Conservation (phyloP, 2,888 invertebrate species). For the Drosophila prolongata region DNA sequence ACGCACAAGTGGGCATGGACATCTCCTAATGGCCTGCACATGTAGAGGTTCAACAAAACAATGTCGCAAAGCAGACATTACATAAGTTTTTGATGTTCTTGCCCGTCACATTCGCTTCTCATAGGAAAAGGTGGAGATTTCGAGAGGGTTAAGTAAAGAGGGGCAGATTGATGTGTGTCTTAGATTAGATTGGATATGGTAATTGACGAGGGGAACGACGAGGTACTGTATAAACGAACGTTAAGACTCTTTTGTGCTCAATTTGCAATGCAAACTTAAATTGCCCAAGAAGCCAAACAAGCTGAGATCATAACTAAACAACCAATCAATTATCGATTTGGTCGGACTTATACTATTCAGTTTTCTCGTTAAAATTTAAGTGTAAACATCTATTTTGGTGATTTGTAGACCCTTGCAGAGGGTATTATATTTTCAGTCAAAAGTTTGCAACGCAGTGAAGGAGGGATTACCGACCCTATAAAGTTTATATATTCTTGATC, state of each 20-base stretch:
- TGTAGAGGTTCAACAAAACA: conserved; percentile 17
- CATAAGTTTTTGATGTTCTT: conserved; percentile 33
- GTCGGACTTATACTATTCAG: conserved; percentile 4
- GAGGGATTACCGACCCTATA: too few species aligned
- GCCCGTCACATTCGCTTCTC: not conserved
- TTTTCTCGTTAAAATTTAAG: not conserved
- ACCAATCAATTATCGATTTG: conserved; percentile 24
- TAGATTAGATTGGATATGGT: conserved; percentile 43
- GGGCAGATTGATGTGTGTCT: conserved; percentile 35
- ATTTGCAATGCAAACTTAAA: conserved; percentile 28
- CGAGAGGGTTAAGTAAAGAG: conserved; percentile 6
- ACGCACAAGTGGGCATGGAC: conserved; percentile 33
- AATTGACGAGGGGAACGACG: conserved; percentile 17
- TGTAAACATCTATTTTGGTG: not conserved
- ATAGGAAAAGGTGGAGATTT: conserved; percentile 18
- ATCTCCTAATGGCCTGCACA: conserved; percentile 10
- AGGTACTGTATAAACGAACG: conserved; percentile 7
- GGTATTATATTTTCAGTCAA: too few species aligned
- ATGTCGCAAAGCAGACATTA: conserved; percentile 20
- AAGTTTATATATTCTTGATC: too few species aligned
- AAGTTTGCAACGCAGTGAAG: too few species aligned
- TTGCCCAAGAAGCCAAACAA: conserved; percentile 26
- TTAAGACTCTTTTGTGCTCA: conserved; percentile 16
- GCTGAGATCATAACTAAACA: conserved; percentile 17
- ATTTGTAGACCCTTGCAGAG: too few species aligned